phyloP scores from a whole-genome alignment of 2,113 vertebrate genomes.

The Saimiri boliviensis region DNA sequence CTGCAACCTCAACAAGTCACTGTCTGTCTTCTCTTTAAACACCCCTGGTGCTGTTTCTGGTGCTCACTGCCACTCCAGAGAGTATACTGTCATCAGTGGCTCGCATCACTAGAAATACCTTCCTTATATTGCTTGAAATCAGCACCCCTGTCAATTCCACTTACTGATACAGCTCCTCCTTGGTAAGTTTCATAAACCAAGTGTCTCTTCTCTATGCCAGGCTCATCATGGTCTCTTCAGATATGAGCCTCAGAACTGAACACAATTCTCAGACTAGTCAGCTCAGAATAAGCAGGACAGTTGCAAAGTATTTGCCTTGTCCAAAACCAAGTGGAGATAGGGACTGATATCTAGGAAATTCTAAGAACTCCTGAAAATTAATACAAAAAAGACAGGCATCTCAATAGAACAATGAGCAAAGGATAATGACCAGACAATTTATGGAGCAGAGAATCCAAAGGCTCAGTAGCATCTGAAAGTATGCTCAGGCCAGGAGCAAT shows the following conservation, averaged over 20 bases:
- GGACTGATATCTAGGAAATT: not conserved
- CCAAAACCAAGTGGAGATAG: not conserved
- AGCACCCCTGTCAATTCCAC: not conserved
- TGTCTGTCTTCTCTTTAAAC: not conserved
- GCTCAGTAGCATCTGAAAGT: not conserved
- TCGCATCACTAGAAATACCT: not conserved
- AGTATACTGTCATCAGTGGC: not conserved
- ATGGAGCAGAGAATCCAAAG: not conserved
- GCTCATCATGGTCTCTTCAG: not conserved
- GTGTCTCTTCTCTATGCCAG: not conserved
- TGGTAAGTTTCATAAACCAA: not conserved
- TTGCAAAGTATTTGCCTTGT: not conserved
- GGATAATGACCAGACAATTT: not conserved
- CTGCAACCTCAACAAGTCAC: not conserved
- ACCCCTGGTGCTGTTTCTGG: not conserved
- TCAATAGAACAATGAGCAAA: not conserved
- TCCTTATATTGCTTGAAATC: not conserved
- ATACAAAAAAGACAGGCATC: not conserved
- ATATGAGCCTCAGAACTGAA: not conserved
- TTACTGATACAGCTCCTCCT: not conserved
- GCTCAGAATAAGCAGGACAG: not conserved
- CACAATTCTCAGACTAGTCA: not conserved
- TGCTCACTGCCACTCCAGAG: no score
- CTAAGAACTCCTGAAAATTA: slow-evolving; percentile 19
- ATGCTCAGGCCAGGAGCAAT: no score